Conservation (phyloP, 2,797 vertebrate species). For the Lagocephalus sceleratus region DNA sequence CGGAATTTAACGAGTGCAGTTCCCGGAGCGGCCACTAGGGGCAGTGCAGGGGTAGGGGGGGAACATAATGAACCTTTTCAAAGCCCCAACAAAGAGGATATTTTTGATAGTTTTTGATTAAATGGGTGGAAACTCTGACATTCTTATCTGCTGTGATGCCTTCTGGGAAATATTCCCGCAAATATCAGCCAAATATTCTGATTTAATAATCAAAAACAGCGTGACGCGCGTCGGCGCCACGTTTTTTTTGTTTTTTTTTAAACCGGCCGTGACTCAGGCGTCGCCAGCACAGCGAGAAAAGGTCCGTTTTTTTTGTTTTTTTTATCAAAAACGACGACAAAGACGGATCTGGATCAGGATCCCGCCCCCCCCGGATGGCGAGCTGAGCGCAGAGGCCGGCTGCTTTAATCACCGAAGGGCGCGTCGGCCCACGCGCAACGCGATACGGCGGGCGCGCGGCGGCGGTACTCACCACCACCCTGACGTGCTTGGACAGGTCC, state of each 20-base stretch:
- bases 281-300: too few relatives aligned
- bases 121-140: background rate
- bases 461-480: slow-evolving; percentile 91
- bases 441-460: slow-evolving; percentile 38
- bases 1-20: background rate
- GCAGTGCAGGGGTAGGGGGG: background rate
- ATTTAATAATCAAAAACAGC: too few relatives aligned
- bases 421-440: slow-evolving; percentile 41
- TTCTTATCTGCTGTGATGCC: background rate
- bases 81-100: too few relatives aligned
- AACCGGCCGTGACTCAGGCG: too few relatives aligned
- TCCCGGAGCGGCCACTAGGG: background rate
- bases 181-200: background rate
- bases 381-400: slow-evolving; percentile 20
- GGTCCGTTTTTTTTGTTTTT: too few relatives aligned
- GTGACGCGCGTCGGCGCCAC: too few relatives aligned
- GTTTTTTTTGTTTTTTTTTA: too few relatives aligned
- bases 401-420: slow-evolving; percentile 44
- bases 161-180: background rate
- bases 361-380: too few relatives aligned
- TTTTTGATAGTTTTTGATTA: too few relatives aligned
- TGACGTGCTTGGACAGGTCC: slow-evolving; percentile 97
- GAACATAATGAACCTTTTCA: too few relatives aligned
- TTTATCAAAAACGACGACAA: too few relatives aligned
- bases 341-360: too few relatives aligned